A percentile compares a stretch with the other conserved stretches of the same genome.
Conservation (phyloP, 2,797 vertebrate species). For the Melanotaenia parkinsoni region DNA sequence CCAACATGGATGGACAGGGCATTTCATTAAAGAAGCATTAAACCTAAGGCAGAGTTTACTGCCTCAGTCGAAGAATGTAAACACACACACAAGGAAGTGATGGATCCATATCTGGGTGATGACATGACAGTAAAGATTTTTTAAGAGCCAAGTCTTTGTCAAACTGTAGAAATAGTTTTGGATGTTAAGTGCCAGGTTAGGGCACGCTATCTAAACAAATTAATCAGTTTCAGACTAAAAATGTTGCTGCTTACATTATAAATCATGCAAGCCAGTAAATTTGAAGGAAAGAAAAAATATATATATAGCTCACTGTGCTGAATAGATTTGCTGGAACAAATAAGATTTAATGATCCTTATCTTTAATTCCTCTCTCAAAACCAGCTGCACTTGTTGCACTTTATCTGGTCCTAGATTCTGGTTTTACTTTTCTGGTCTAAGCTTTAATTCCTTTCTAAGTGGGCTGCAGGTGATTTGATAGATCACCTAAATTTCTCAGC, state of each 20-base stretch:
- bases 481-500: too few species aligned
- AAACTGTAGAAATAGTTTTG: neutral
- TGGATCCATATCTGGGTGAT: neutral
- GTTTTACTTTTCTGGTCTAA: neutral
- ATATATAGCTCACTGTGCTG: neutral
- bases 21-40: neutral
- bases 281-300: neutral
- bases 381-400: neutral
- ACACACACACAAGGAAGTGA: neutral
- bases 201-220: neutral
- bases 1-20: neutral
- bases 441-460: neutral
- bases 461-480: neutral
- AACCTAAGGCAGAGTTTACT: neutral
- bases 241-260: neutral
- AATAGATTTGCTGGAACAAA: slow-evolving; percentile 6
- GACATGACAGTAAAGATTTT: neutral
- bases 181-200: neutral
- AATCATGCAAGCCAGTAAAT: neutral
- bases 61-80: neutral
- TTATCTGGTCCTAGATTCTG: neutral
- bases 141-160: neutral
- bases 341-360: neutral
- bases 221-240: neutral
- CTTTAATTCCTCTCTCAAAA: neutral